Evolutionary conservation across 2,113 vertebrate genomes (phyloP).

Genomic region (Rhizomys pruinosus): DNA sequence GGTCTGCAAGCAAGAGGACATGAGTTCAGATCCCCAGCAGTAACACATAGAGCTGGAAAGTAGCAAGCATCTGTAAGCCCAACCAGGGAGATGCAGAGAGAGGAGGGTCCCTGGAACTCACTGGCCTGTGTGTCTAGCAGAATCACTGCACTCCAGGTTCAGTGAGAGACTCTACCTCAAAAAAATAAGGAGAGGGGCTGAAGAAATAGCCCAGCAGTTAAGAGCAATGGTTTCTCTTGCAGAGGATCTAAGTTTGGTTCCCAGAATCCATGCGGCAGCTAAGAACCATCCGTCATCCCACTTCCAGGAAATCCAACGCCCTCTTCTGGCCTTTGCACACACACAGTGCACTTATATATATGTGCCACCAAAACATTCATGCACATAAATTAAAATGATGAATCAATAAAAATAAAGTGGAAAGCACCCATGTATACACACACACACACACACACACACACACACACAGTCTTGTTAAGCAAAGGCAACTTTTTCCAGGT

Average conservation of each 20-base stretch:
- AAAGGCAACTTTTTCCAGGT: constrained; percentile 56
- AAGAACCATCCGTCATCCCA: too few species aligned
- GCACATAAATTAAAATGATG: too few species aligned
- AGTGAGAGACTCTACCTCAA: background rate
- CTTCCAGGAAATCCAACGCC: too few species aligned
- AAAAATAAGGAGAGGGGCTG: background rate
- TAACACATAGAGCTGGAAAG: too few species aligned
- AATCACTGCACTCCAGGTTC: background rate
- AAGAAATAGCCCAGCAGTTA: background rate
- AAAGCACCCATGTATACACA: background rate
- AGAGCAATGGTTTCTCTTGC: too few species aligned
- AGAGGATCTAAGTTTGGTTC: too few species aligned
- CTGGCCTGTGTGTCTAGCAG: background rate
- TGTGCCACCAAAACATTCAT: too few species aligned
- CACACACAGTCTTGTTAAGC: background rate
- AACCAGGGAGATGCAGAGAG: background rate
- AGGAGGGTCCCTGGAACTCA: background rate
- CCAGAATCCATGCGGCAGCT: too few species aligned
- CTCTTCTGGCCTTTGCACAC: too few species aligned
- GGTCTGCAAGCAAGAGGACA: background rate
- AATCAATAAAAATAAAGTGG: too few species aligned
- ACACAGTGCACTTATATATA: background rate
- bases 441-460: background rate
- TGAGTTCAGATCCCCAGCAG: background rate
- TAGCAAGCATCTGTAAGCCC: too few species aligned